phyloP scores from a whole-genome alignment of 2,888 invertebrate species.

The Dasypolia templi region DNA sequence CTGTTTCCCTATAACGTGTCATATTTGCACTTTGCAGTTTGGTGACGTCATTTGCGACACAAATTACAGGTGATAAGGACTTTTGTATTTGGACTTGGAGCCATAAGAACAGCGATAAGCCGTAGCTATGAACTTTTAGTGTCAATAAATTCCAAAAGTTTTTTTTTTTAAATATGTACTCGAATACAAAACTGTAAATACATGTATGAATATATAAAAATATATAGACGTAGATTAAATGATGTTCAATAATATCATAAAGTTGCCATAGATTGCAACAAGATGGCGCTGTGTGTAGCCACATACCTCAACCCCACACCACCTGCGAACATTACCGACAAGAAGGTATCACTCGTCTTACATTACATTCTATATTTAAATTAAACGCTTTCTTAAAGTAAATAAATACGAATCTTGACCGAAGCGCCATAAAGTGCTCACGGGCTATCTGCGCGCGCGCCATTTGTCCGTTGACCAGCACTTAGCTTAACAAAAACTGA shows the following conservation, averaged over 20 bases:
- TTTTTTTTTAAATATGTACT: background rate
- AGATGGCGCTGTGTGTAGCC: slow-evolving; percentile 62
- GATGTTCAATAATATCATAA: background rate
- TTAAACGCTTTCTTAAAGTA: slow-evolving; percentile 65
- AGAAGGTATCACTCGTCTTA: slow-evolving; percentile 50
- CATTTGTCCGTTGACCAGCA: slow-evolving; percentile 89
- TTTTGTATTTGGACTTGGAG: slow-evolving; percentile 56
- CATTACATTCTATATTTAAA: slow-evolving; percentile 63
- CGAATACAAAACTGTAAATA: background rate
- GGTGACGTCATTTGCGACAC: slow-evolving; percentile 71
- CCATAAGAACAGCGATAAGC: slow-evolving; percentile 47
- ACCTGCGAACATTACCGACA: slow-evolving; percentile 27
- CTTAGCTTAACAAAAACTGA: slow-evolving; percentile 90
- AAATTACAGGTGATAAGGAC: slow-evolving; percentile 70
- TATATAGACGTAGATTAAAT: background rate
- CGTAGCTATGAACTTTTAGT: background rate
- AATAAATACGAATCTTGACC: slow-evolving; percentile 68
- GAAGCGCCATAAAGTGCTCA: slow-evolving; percentile 67
- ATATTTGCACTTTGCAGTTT: slow-evolving; percentile 69
- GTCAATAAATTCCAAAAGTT: background rate
- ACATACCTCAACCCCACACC: slow-evolving; percentile 18
- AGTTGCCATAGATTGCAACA: slow-evolving; percentile 12
- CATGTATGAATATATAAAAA: background rate
- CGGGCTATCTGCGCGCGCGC: slow-evolving; percentile 83
- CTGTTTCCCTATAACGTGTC: slow-evolving; percentile 80